A percentile compares a stretch with the other conserved stretches of the same genome.
Conservation (phyloP, 2,113 vertebrate genomes). For the Xyliphius kryptos region DNA sequence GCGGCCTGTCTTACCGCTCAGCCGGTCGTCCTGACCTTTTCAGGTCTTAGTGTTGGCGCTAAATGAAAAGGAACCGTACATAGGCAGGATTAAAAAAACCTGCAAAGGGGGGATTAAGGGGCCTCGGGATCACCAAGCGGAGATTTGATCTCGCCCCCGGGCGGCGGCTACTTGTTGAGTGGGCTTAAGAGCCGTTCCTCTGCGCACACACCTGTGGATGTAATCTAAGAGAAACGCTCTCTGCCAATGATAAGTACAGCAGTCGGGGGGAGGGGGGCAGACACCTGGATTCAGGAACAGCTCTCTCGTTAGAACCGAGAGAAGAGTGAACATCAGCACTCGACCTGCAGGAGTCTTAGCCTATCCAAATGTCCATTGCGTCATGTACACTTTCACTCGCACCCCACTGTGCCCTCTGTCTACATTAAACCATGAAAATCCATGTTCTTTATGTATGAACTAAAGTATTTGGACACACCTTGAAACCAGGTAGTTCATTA, state of each 20-base stretch:
- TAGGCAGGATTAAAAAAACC: constrained; percentile 3
- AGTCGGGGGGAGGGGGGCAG: constrained; percentile 43
- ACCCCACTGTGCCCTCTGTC: no score
- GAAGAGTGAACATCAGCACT: background rate
- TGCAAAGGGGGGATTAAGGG: constrained; percentile 20
- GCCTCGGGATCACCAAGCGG: constrained; percentile 20
- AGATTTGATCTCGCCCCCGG: constrained; percentile 27
- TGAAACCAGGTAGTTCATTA: no score
- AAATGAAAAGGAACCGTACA: constrained; percentile 10
- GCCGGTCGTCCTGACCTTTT: constrained; percentile 23
- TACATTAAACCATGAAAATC: no score
- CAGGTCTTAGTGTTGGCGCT: background rate
- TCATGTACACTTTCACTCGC: no score
- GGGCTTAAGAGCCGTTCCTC: constrained; percentile 35
- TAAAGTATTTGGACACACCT: no score
- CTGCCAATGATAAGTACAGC: constrained; percentile 51
- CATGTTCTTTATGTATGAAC: no score
- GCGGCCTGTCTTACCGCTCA: background rate
- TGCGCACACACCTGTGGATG: constrained; percentile 59
- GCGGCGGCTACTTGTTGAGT: constrained; percentile 8
- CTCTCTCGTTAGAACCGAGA: constrained; percentile 5
- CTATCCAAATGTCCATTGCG: no score
- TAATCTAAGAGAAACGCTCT: constrained; percentile 57
- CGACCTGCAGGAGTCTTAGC: background rate
- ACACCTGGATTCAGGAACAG: constrained; percentile 58